Evolutionary conservation across 2,113 vertebrate genomes (phyloP).

Genomic region (Lichenostomus cassidix): DNA sequence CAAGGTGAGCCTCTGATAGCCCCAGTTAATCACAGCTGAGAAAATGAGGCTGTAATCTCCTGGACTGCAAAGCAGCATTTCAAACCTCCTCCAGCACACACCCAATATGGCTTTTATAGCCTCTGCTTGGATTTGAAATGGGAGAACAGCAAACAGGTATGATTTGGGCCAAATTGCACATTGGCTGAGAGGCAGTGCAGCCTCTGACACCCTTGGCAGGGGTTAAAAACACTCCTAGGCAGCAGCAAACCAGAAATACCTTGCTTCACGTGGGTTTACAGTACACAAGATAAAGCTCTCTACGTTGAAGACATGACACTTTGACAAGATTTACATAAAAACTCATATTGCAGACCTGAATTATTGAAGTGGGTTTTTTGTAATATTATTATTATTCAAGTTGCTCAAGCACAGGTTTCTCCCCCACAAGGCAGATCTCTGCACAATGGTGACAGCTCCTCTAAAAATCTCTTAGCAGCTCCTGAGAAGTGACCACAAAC

Average conservation of each 20-base stretch:
- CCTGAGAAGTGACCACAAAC: not conserved
- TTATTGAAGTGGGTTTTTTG: not conserved
- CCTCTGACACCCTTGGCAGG: not conserved
- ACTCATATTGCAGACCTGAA: not conserved
- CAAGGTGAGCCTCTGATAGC: not conserved
- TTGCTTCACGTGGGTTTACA: fast-evolving
- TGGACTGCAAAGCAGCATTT: not conserved
- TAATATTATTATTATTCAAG: not conserved
- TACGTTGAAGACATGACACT: not conserved
- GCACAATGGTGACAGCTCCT: not conserved
- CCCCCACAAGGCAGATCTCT: not conserved
- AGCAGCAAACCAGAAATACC: not conserved
- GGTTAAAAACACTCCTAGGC: not conserved
- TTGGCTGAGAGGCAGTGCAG: not conserved
- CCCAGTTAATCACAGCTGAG: conserved; percentile 25
- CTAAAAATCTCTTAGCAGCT: not conserved
- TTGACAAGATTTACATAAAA: not conserved
- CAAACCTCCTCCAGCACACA: not conserved
- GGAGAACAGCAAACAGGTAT: not conserved
- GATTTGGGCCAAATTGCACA: not conserved
- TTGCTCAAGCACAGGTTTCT: not conserved
- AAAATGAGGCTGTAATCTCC: not conserved
- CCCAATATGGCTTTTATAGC: not conserved
- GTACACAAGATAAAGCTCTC: not conserved
- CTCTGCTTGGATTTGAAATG: not conserved